Evolutionary conservation across 2,888 invertebrate species (phyloP), one percentile per base, ranked within the genome.

Genomic region (Diarsia rubi): DNA sequence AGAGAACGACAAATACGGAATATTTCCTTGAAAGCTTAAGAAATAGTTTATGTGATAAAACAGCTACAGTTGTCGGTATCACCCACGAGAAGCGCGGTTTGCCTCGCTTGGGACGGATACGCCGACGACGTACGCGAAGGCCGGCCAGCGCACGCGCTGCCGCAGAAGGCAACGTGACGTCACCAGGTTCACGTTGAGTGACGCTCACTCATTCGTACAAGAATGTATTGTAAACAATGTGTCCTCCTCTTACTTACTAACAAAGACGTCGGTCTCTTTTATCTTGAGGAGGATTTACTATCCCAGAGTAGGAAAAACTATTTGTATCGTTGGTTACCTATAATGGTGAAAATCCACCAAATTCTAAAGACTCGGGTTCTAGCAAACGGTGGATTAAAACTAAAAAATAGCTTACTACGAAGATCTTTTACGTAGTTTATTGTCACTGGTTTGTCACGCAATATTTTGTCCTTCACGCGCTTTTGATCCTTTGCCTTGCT

Each of bases 151-250:
- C 85, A 78, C 82, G 89, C 90, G 90, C 91, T 73, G 80, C 80
- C 82, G 76, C 86, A 86, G 88, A 88, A 88, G 88, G 86, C 76
- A 71, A 69, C 31, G 75, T 93, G 92, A 93, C 92, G 91, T 92
- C 92, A 93, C 74, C 79, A 72, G 63, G 69, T 81, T 82, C 82
- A 88, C 83, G 83, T 78, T 24, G 86, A 82, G 84, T 85, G 78
- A 85, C 88, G 82, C 85, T 84, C 83, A 76, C 79, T 81, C 86
- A 84, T 84, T 78, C 75, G 78, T 75, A 88, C 79, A 80, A 86
- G 85, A 85, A 87, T 89, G 86, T 87, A 89, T 82, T 88, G 90
- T 92, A 92, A 92, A 92, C 91, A 92, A 91, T 74, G 72, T 64
- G 62, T 79, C 77, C 79, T 83, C 69, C 77, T 81, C 70, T 59